phyloP scores from a whole-genome alignment of 2,888 invertebrate genomes.

The Torymus aiolomorphi region DNA sequence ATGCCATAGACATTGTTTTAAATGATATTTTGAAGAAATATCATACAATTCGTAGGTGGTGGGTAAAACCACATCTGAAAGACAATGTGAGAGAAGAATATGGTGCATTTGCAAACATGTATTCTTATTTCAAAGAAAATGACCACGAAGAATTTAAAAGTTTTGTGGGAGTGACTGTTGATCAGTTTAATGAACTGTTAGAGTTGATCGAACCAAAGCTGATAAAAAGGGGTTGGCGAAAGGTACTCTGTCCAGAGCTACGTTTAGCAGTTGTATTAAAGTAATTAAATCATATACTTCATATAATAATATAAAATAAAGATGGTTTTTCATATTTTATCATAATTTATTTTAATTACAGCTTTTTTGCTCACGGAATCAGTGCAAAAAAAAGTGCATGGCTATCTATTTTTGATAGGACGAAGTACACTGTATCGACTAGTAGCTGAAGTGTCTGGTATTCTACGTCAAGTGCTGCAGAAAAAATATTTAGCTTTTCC shows the following conservation, averaged over 20 bases:
- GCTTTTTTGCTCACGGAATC: conserved; percentile 10
- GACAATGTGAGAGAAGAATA: too few relatives aligned
- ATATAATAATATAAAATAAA: background rate
- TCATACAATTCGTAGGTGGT: background rate
- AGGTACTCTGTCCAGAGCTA: conserved; percentile 18
- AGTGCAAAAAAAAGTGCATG: background rate
- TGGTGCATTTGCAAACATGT: background rate
- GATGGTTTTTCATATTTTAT: background rate
- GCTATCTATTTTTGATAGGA: conserved; percentile 3
- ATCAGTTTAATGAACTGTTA: background rate
- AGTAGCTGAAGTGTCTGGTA: conserved; percentile 29
- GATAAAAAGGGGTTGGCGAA: conserved; percentile 14
- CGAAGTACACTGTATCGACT: background rate
- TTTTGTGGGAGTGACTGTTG: background rate
- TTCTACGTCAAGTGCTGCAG: conserved; percentile 17
- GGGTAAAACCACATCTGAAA: background rate
- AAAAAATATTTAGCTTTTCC: conserved; percentile 35
- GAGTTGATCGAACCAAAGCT: background rate
- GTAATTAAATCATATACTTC: background rate
- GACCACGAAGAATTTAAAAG: conserved; percentile 2
- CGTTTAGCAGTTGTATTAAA: too few relatives aligned
- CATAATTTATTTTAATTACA: background rate
- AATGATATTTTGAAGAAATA: background rate
- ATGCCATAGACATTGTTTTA: too few relatives aligned
- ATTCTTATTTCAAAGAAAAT: background rate